These are phyloP conservation scores for Pangasianodon gigas DNA, from an alignment of 2,113 vertebrate species.

Conservation along the genomic window DNA sequence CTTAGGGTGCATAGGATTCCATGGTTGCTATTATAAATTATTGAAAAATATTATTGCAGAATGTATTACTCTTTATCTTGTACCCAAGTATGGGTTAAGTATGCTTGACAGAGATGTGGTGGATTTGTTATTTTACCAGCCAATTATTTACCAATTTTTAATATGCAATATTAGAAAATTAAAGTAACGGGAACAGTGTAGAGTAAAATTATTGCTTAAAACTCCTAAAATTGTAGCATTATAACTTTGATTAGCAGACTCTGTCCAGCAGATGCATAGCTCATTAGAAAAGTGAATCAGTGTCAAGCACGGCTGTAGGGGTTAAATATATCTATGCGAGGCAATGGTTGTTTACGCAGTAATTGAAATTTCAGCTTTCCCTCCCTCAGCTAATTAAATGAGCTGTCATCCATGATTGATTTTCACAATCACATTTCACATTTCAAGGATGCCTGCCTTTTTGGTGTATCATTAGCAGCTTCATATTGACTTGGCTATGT, in stretches of 20 bases:
- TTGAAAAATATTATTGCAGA: neutral
- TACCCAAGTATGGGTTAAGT: neutral
- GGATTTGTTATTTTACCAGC: neutral
- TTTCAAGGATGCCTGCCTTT: constrained; percentile 67
- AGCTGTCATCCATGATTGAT: constrained; percentile 73
- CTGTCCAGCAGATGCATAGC: constrained; percentile 35
- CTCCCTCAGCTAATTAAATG: constrained; percentile 62
- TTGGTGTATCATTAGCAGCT: constrained; percentile 61
- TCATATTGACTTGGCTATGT: constrained; percentile 54
- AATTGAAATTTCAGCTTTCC: constrained; percentile 65
- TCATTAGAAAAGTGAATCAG: constrained; percentile 57
- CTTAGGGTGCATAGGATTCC: neutral
- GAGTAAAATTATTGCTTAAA: constrained; percentile 6
- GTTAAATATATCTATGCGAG: constrained; percentile 60
- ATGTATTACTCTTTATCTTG: neutral
- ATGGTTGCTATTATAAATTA: neutral
- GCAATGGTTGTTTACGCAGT: constrained; percentile 64
- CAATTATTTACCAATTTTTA: neutral
- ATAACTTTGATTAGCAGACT: constrained; percentile 8
- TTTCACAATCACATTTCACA: constrained; percentile 65
- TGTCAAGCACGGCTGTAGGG: constrained; percentile 55
- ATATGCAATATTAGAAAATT: neutral
- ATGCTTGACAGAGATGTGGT: neutral
- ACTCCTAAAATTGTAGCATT: constrained; percentile 15
- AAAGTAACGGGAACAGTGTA: neutral